phyloP scores from a whole-genome alignment of 2,888 invertebrate genomes.

The Spodoptera picta region DNA sequence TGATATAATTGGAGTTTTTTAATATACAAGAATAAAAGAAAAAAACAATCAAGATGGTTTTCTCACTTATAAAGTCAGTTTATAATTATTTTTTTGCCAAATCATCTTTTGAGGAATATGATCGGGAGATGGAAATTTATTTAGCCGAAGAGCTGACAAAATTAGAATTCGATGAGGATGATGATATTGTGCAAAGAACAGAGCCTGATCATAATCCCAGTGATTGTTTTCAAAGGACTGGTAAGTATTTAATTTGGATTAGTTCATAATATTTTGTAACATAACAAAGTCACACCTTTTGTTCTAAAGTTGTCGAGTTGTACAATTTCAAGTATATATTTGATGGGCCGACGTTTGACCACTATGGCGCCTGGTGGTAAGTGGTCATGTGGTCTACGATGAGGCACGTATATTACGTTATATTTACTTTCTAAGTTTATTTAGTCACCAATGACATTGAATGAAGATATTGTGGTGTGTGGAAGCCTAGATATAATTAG shows the following conservation, averaged over 20 bases:
- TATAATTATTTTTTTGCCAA: constrained; percentile 74
- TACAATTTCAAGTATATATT: no score
- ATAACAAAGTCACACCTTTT: no score
- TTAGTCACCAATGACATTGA: no score
- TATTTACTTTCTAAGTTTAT: no score
- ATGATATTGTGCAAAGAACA: constrained; percentile 35
- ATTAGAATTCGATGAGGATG: constrained; percentile 69
- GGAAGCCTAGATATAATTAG: no score
- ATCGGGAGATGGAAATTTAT: constrained; percentile 69
- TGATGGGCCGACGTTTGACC: no score
- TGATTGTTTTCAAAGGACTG: constrained; percentile 78
- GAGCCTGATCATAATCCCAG: constrained; percentile 31
- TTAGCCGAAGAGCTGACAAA: constrained; percentile 78
- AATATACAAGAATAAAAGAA: constrained; percentile 40
- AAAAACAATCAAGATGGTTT: constrained; percentile 73
- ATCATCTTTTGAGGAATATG: constrained; percentile 57
- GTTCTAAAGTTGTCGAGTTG: no score
- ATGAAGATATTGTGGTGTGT: no score
- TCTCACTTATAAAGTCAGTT: constrained; percentile 74
- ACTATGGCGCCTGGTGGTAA: no score
- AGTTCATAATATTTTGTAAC: neutral
- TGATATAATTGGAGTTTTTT: no score
- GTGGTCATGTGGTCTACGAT: no score
- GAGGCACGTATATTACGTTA: no score
- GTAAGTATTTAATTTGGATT: constrained; percentile 51